Conservation (phyloP, 2,888 invertebrate genomes). For the Hypsopygia costalis region DNA sequence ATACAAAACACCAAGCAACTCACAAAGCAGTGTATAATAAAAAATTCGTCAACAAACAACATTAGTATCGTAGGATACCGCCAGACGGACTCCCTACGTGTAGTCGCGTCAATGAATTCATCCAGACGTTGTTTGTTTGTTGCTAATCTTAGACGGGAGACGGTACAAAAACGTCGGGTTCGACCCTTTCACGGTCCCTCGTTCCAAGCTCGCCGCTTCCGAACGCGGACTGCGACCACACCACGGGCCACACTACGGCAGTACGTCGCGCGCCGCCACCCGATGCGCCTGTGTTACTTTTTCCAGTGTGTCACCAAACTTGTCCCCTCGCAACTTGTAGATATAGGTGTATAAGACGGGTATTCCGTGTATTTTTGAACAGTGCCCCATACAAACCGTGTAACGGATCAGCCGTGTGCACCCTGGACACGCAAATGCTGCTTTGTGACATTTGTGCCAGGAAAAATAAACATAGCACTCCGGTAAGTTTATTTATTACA, state of each 20-base stretch:
- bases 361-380: conserved; percentile 44
- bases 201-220: conserved; percentile 39
- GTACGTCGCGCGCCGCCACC: conserved; percentile 57
- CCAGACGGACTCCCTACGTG: conserved; percentile 9
- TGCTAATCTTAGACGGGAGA: conserved; percentile 68
- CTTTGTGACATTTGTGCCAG: conserved; percentile 51
- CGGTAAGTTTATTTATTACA: conserved; percentile 62
- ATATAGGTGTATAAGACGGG: conserved; percentile 45
- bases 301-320: conserved; percentile 33
- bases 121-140: conserved; percentile 56
- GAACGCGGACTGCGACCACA: conserved; percentile 32
- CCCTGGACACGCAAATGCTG: conserved; percentile 53
- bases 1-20: no score
- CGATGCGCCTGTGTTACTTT: conserved; percentile 42
- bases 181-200: conserved; percentile 65
- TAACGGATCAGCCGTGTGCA: conserved; percentile 48
- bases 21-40: neutral
- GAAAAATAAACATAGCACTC: conserved; percentile 70
- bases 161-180: conserved; percentile 62
- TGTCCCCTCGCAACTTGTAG: conserved; percentile 45
- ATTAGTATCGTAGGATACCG: conserved; percentile 1
- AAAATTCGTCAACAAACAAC: neutral
- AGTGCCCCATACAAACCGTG: conserved; percentile 45
- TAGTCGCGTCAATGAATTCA: conserved; percentile 40
- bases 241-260: conserved; percentile 31